Base-by-base conservation (phyloP, 2,888 invertebrate genomes). In the Pyrocoelia pectoralis region DNA sequence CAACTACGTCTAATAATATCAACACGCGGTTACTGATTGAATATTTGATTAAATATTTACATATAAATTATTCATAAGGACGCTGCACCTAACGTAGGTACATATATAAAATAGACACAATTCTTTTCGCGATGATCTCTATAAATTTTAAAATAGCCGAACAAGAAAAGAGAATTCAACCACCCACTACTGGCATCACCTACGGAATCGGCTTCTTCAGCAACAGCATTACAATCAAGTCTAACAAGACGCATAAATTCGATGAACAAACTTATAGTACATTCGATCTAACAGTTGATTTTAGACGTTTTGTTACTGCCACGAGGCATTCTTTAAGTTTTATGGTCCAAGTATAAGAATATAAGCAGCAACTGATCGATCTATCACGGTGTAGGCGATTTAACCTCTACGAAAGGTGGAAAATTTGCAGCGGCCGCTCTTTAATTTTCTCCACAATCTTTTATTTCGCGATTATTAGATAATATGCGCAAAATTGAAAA, bases 351-450 rank as follows among this genome's bases (percentile, higher is more conserved):
- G 56, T 10, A 33, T 57, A 59, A 58, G 13, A 48, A 52, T 52
- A 52, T 14, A 53, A 46, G 58, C 61, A 49, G 56, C 56, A 19
- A 54, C 49, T 38, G 41, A 55, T 55, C 38, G 46, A 64, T 64
- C 24, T 24, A 24, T 65, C 61, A 61, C 58, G 41, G 51, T 56
- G 67, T 68, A 65, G 67, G 67, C 67, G 67, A 65, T 13, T 12
- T 61, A 38, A 55, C 61, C 61, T 61, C 19, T 43, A n/a, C n/a
- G 38, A 18, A 56, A 28, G 18, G 10, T 9, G n/a, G 8, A n/a
- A 10, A 52, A 43, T 61, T 24, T 24, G 24, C 24, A 24, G 56
- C 43, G 33, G 46, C 19, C 49, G 54, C 60, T 17, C 40, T 49
- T 50, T 60, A 54, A 60, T 54, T 46, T 60, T 50, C 17, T 19